phyloP scores from a whole-genome alignment of 2,113 vertebrate genomes.

The Crocuta crocuta region DNA sequence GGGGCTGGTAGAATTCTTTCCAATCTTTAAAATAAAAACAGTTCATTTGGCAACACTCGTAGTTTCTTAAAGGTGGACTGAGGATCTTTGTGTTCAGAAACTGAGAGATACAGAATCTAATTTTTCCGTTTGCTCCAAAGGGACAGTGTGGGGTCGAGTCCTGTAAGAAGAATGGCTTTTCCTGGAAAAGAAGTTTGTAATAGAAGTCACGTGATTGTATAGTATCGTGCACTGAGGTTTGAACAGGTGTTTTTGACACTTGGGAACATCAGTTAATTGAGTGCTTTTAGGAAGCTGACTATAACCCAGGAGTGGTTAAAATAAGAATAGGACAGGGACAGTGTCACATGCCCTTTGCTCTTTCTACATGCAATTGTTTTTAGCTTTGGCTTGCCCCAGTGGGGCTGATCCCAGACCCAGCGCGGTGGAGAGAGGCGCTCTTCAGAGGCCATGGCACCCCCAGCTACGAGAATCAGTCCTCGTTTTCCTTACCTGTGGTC shows the following conservation, averaged over 20 bases:
- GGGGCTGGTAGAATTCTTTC: slow-evolving; percentile 72
- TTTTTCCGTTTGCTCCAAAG: slow-evolving; percentile 48
- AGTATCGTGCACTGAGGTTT: neutral
- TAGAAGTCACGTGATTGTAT: neutral
- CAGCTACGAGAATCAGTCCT: neutral
- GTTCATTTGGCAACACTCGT: slow-evolving; percentile 50
- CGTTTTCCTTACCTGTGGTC: neutral
- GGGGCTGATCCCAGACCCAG: neutral
- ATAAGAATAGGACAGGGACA: neutral
- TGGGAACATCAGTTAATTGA: neutral
- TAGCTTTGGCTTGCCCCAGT: neutral
- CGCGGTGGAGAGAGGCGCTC: fast-evolving
- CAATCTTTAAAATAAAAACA: slow-evolving; percentile 72
- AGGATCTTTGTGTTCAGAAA: slow-evolving; percentile 66
- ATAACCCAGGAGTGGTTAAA: neutral
- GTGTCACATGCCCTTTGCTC: neutral
- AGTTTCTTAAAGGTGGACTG: slow-evolving; percentile 60
- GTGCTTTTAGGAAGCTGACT: neutral
- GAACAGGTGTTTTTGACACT: slow-evolving; percentile 71
- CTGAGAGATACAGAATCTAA: slow-evolving; percentile 45
- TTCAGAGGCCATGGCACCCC: neutral
- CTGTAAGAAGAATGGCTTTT: slow-evolving; percentile 42
- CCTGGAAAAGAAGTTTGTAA: neutral
- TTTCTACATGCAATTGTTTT: neutral
- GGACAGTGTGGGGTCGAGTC: slow-evolving; percentile 13